A percentile compares a stretch with the other conserved stretches of the same genome.
phyloP scores from a whole-genome alignment of 2,888 invertebrate genomes.

The Cheilosia impressa region DNA sequence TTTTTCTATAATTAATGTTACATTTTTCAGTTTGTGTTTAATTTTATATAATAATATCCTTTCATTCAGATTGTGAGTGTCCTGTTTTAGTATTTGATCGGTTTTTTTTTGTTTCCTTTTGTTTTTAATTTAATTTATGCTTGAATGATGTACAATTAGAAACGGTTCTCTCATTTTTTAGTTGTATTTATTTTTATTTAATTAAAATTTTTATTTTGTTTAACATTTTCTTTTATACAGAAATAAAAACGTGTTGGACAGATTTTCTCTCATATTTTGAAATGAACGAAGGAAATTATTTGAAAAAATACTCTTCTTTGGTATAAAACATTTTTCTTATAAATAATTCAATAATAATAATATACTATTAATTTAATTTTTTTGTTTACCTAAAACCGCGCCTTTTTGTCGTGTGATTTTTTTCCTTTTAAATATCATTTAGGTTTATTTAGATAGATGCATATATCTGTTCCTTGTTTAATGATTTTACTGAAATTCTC shows the following conservation, averaged over 20 bases:
- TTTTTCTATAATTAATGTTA: constrained; percentile 43
- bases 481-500: constrained; percentile 36
- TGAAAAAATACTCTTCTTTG: constrained; percentile 60
- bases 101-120: constrained; percentile 32
- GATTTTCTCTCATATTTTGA: constrained; percentile 37
- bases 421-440: constrained; percentile 32
- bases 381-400: constrained; percentile 52
- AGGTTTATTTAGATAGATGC: constrained; percentile 45
- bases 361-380: constrained; percentile 35
- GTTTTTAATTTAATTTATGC: constrained; percentile 34
- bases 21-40: constrained; percentile 3
- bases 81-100: constrained; percentile 46
- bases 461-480: constrained; percentile 58
- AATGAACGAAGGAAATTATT: constrained; percentile 27
- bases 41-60: constrained; percentile 62
- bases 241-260: constrained; percentile 54
- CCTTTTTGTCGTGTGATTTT: constrained; percentile 3
- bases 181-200: not conserved
- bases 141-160: constrained; percentile 64
- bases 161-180: constrained; percentile 40
- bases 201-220: constrained; percentile 18
- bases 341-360: constrained; percentile 61
- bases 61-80: constrained; percentile 65
- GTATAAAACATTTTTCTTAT: constrained; percentile 63
- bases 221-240: constrained; percentile 32